These are phyloP conservation scores for Aurelia coerulea DNA, from an alignment of 30 jellyfish, hydroid and myxozoan genomes.

Conservation along the genomic window DNA sequence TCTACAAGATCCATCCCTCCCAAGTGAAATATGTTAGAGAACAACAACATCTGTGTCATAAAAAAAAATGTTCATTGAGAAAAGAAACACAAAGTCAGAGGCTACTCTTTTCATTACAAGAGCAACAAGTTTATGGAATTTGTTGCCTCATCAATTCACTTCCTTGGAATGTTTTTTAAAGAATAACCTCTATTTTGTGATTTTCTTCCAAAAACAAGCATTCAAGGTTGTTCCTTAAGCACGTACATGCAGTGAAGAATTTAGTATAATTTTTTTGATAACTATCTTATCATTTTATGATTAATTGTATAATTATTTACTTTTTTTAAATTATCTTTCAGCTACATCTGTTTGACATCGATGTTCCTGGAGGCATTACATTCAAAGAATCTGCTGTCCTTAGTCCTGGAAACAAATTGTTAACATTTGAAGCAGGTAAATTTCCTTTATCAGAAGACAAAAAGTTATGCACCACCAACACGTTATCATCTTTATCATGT, in stretches of 20 bases:
- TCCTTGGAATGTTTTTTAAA: neutral
- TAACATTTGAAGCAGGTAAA: conserved; percentile 77
- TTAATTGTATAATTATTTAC: too few species aligned
- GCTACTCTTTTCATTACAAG: conserved; percentile 18
- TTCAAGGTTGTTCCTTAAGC: too few species aligned
- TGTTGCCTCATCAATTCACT: neutral
- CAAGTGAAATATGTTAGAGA: too few species aligned
- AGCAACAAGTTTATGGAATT: conserved; percentile 10
- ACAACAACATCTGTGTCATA: too few species aligned
- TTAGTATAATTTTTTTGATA: too few species aligned
- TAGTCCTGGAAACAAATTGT: conserved; percentile 73
- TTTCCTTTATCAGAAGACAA: neutral
- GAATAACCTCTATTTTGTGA: too few species aligned
- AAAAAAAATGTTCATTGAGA: neutral
- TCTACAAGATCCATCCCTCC: too few species aligned
- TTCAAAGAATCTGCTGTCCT: conserved; percentile 84
- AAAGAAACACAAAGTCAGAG: conserved; percentile 16
- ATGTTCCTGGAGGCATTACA: conserved; percentile 91
- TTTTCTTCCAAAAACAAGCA: too few species aligned
- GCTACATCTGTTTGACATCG: conserved; percentile 96
- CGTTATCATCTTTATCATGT: too few species aligned
- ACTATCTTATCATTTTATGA: too few species aligned
- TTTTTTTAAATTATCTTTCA: neutral
- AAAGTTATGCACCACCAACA: too few species aligned
- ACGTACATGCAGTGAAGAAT: too few species aligned